phyloP scores from a whole-genome alignment of 2,888 invertebrate genomes.

The Orchesellides sinensis region DNA sequence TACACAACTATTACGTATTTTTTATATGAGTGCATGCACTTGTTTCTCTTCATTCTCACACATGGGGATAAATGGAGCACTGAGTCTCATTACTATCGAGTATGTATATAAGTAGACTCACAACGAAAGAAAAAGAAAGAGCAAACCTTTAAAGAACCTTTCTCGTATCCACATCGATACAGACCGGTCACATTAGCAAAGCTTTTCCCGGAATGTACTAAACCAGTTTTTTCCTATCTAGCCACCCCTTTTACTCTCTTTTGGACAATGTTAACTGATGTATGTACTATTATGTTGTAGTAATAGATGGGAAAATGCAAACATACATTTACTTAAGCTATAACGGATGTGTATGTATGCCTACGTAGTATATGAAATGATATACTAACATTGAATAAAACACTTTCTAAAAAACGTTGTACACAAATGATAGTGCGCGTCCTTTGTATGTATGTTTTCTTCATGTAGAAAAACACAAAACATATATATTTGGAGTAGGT shows the following conservation, averaged over 20 bases:
- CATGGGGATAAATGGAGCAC: slow-evolving; percentile 54
- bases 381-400: background rate
- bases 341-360: background rate
- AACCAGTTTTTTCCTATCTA: background rate
- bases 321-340: background rate
- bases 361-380: background rate
- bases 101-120: too few species aligned
- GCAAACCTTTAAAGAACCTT: slow-evolving; percentile 18
- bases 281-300: background rate
- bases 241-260: background rate
- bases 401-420: background rate
- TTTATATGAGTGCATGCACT: too few species aligned
- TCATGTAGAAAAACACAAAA: too few species aligned
- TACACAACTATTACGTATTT: background rate
- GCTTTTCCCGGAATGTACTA: slow-evolving; percentile 1
- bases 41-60: slow-evolving; percentile 18
- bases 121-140: slow-evolving; percentile 18
- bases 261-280: background rate
- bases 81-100: slow-evolving; percentile 54
- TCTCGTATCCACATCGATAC: slow-evolving; percentile 4
- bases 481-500: background rate
- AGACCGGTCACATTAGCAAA: slow-evolving; percentile 5
- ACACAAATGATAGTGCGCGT: background rate
- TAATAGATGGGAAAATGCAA: slow-evolving; percentile 5
- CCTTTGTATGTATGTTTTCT: too few species aligned